Evolutionary conservation across 2,888 invertebrate genomes (phyloP).

Genomic region (Acleris laterana): DNA sequence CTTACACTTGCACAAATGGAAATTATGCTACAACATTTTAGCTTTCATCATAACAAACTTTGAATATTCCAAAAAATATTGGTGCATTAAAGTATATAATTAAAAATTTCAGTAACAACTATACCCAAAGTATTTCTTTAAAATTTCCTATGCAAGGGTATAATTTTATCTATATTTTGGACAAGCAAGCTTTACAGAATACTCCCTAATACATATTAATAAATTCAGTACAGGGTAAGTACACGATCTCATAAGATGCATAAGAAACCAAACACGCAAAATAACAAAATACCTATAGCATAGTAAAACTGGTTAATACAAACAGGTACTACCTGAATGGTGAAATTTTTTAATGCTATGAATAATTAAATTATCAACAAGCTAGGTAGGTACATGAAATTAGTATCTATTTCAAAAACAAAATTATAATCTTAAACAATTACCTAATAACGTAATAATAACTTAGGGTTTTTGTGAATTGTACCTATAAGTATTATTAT

Average conservation of each 20-base stretch:
- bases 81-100: conserved; percentile 62
- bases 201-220: conserved; percentile 57
- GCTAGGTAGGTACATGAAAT: conserved; percentile 44
- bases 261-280: conserved; percentile 31
- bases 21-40: conserved; percentile 76
- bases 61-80: conserved; percentile 62
- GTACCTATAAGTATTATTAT: conserved; percentile 21
- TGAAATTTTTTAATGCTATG: conserved; percentile 54
- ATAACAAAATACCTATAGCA: conserved; percentile 32
- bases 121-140: conserved; percentile 63
- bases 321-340: conserved; percentile 59
- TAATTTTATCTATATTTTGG: conserved; percentile 58
- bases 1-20: conserved; percentile 76
- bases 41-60: conserved; percentile 68
- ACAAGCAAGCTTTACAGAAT: conserved; percentile 60
- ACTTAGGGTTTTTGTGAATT: conserved; percentile 30
- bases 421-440: conserved; percentile 30
- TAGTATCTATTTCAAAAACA: conserved; percentile 37
- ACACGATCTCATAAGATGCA: conserved; percentile 50
- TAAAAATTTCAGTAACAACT: conserved; percentile 24
- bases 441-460: conserved; percentile 12
- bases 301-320: conserved; percentile 42
- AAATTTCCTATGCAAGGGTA: conserved; percentile 63
- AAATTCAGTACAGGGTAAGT: conserved; percentile 51
- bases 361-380: conserved; percentile 43